A percentile compares a stretch with the other conserved stretches of the same genome.
These are phyloP conservation scores for Emys orbicularis DNA, from an alignment of 2,797 vertebrate genomes.

Conservation along the genomic window DNA sequence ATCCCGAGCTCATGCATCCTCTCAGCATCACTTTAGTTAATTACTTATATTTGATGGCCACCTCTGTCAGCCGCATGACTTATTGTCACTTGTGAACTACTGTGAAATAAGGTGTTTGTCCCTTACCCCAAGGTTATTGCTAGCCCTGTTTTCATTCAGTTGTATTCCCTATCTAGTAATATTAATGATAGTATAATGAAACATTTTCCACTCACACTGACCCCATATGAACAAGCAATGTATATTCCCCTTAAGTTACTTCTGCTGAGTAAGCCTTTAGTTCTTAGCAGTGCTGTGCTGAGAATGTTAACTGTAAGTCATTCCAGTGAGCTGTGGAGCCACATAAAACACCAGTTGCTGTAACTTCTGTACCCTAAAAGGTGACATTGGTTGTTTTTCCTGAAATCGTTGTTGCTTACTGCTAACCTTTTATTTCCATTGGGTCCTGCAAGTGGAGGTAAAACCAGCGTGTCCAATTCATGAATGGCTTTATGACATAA, in stretches of 20 bases:
- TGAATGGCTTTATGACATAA: not conserved
- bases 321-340: constrained; percentile 18
- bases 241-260: not conserved
- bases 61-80: constrained; percentile 71
- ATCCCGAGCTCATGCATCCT: constrained; percentile 76
- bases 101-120: constrained; percentile 67
- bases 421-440: not conserved
- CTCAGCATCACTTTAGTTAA: constrained; percentile 70
- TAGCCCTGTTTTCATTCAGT: constrained; percentile 52
- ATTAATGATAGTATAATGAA: constrained; percentile 45
- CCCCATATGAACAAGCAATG: not conserved
- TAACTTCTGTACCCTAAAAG: constrained; percentile 53
- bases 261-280: constrained; percentile 68
- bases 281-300: constrained; percentile 1
- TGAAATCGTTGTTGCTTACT: constrained; percentile 18
- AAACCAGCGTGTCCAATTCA: not conserved
- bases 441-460: not conserved
- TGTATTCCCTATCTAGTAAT: constrained; percentile 51
- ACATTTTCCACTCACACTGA: constrained; percentile 23
- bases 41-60: constrained; percentile 80
- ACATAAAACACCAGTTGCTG: constrained; percentile 70
- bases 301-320: constrained; percentile 75
- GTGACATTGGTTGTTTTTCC: constrained; percentile 45
- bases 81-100: constrained; percentile 72
- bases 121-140: constrained; percentile 73